Evolutionary conservation across 2,888 invertebrate species (phyloP).

Genomic region (Parnassius apollo): DNA sequence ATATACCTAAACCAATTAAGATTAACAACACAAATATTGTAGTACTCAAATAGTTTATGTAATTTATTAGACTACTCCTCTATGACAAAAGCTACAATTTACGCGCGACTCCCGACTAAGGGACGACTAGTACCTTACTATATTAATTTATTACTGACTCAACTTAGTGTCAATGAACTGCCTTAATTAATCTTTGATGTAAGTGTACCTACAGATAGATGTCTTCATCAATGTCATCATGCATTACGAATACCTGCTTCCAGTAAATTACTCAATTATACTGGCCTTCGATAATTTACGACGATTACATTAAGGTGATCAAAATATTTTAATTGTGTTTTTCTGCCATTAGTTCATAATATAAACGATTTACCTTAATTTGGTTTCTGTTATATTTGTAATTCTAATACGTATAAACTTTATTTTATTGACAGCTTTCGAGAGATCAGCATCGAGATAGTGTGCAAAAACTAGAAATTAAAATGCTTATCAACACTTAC

Average conservation of each 20-base stretch:
- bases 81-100: background rate
- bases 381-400: too few species aligned
- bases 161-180: constrained; percentile 18
- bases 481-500: too few species aligned
- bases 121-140: constrained; percentile 32
- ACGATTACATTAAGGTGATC: too few species aligned
- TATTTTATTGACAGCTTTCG: too few species aligned
- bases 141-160: constrained; percentile 32
- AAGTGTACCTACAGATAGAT: background rate
- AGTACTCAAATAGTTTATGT: background rate
- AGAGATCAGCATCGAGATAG: too few species aligned
- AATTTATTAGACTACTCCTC: background rate
- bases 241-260: background rate
- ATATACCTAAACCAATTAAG: too few species aligned
- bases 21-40: too few species aligned
- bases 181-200: constrained; percentile 26
- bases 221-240: background rate
- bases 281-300: background rate
- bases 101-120: constrained; percentile 24
- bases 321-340: too few species aligned
- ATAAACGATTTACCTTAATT: too few species aligned
- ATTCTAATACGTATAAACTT: too few species aligned
- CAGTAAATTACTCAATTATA: constrained; percentile 3
- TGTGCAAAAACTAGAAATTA: too few species aligned
- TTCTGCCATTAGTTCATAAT: too few species aligned